Conservation (phyloP, 2,797 vertebrate genomes). For the Nannoperca obscura region DNA sequence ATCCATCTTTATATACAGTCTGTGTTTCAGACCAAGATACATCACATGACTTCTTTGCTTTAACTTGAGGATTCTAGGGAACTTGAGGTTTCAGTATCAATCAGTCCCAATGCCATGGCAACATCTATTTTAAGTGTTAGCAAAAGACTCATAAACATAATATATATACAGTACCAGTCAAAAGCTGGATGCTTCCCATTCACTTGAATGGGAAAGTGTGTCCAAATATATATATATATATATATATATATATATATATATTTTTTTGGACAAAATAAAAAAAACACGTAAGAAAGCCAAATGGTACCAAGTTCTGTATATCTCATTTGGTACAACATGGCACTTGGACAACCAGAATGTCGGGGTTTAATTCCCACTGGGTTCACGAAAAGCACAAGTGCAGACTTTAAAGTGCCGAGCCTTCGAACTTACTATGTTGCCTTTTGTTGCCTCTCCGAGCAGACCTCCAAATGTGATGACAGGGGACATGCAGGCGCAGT, state of each 20-base stretch:
- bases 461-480: slow-evolving; percentile 99
- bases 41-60: neutral
- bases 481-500: slow-evolving; percentile 99
- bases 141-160: neutral
- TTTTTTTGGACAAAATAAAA: no score
- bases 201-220: no score
- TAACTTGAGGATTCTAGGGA: neutral
- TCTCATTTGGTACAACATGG: neutral
- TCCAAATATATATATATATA: no score
- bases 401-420: slow-evolving; percentile 10
- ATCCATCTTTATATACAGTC: no score
- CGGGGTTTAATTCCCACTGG: slow-evolving; percentile 1
- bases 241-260: no score
- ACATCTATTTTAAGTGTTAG: neutral
- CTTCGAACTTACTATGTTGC: slow-evolving; percentile 94
- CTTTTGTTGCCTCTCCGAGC: slow-evolving; percentile 96
- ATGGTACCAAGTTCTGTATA: neutral
- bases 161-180: neutral
- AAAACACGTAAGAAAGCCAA: neutral
- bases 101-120: neutral
- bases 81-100: neutral
- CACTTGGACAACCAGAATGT: neutral
- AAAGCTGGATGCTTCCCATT: no score
- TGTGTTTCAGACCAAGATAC: neutral
- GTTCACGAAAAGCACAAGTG: slow-evolving; percentile 17